Conservation (phyloP, 35 echinoderm and acorn worm genomes). For the Strongylocentrotus purpuratus region DNA sequence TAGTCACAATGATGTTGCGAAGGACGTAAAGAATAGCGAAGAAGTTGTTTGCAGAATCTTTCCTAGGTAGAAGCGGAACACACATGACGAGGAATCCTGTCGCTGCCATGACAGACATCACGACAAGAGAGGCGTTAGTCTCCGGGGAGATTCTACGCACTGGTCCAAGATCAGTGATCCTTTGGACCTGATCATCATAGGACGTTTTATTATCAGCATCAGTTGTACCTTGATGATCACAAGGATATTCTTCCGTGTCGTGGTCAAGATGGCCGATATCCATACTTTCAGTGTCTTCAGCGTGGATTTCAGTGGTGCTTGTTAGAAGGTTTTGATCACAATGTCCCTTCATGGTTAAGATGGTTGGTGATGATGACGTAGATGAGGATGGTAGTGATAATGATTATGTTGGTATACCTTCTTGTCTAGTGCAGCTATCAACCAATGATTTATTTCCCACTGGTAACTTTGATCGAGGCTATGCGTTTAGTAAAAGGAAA, state of each 20-base stretch:
- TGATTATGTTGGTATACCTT: no score
- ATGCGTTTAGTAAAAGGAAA: no score
- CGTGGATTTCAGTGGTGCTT: background rate
- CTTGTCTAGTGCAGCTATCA: no score
- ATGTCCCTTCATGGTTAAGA: background rate
- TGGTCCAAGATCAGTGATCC: background rate
- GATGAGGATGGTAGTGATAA: no score
- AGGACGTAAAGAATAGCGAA: background rate
- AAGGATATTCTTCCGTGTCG: background rate
- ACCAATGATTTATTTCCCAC: background rate
- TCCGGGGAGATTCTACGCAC: background rate
- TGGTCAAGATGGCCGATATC: background rate
- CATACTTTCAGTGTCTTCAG: background rate
- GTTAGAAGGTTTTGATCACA: background rate
- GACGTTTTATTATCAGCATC: background rate
- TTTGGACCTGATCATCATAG: background rate
- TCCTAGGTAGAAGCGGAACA: background rate
- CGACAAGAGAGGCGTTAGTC: background rate
- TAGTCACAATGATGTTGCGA: background rate
- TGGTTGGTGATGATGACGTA: background rate
- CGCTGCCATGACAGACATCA: background rate
- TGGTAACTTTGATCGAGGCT: background rate
- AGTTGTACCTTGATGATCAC: background rate
- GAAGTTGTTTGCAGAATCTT: background rate
- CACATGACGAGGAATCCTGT: background rate